These are phyloP conservation scores for Danaus melanippus DNA, from an alignment of 1,140 invertebrate species.

Conservation along the genomic window DNA sequence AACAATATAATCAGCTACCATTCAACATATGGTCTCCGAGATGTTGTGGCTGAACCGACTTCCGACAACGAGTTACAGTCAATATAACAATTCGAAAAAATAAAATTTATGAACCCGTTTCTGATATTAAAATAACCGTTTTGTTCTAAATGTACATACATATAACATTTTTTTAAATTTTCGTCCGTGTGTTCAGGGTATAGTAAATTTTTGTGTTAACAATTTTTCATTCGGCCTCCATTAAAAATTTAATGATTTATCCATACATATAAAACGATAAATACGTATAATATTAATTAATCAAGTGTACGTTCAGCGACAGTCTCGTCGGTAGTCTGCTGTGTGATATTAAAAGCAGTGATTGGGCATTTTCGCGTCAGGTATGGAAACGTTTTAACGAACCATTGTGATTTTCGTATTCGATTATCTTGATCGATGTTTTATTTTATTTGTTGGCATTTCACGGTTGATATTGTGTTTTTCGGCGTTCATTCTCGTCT, in stretches of 20 bases:
- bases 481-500: constrained; percentile 3
- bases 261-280: too few relatives aligned
- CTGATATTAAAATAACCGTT: too few relatives aligned
- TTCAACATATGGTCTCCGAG: constrained; percentile 36
- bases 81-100: not conserved
- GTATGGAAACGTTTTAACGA: constrained; percentile 52
- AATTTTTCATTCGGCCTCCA: too few relatives aligned
- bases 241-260: too few relatives aligned
- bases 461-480: constrained; percentile 35
- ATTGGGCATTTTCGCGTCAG: constrained; percentile 52
- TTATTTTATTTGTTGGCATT: constrained; percentile 42
- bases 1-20: constrained; percentile 70
- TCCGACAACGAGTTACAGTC: constrained; percentile 3
- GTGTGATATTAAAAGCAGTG: constrained; percentile 60
- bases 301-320: constrained; percentile 15
- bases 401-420: constrained; percentile 62
- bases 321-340: constrained; percentile 2
- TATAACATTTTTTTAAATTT: not conserved
- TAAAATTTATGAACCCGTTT: too few relatives aligned
- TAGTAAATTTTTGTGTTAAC: not conserved
- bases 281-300: too few relatives aligned
- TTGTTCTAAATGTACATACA: too few relatives aligned
- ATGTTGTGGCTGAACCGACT: constrained; percentile 4
- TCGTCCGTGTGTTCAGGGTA: not conserved
- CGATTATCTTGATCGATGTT: constrained; percentile 61